A percentile compares a stretch with the other conserved stretches of the same genome.
Conservation (phyloP, 2,113 vertebrate species). For the Motacilla alba region DNA sequence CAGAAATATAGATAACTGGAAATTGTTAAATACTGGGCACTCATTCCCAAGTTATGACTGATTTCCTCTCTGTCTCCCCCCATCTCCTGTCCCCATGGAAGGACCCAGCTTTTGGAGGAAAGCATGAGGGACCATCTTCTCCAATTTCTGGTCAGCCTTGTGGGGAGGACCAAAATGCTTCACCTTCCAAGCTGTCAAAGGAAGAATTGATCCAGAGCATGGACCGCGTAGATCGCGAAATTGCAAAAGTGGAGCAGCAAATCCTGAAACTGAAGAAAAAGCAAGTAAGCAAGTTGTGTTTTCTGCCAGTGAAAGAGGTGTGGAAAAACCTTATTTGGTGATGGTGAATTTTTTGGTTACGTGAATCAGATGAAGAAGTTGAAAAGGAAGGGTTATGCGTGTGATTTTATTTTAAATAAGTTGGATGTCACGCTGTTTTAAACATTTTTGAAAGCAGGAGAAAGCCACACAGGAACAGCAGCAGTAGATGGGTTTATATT, state of each 20-base stretch:
- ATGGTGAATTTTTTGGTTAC: background rate
- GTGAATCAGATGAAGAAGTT: background rate
- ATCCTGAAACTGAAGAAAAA: slow-evolving; percentile 98
- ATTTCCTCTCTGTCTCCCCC: background rate
- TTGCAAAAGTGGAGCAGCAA: slow-evolving; percentile 98
- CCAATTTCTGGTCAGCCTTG: slow-evolving; percentile 80
- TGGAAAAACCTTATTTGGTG: background rate
- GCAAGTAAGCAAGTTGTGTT: slow-evolving; percentile 78
- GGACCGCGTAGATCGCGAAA: slow-evolving; percentile 97
- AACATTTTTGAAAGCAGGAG: background rate
- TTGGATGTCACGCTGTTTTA: background rate
- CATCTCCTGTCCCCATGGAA: slow-evolving; percentile 50
- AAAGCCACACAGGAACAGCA: background rate
- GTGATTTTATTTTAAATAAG: background rate
- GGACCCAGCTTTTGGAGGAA: slow-evolving; percentile 84
- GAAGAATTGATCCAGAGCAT: slow-evolving; percentile 99
- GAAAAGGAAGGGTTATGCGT: background rate
- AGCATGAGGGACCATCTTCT: slow-evolving; percentile 85
- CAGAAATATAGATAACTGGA: background rate
- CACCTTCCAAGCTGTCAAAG: slow-evolving; percentile 97
- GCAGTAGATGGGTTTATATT: background rate
- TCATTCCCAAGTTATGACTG: background rate
- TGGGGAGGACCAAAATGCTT: slow-evolving; percentile 91
- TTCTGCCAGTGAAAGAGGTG: background rate
- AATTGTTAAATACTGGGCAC: background rate